Percentiles rank a stretch among this genome's conserved stretches.
Conservation (phyloP, 2,888 invertebrate species). For the Standfussiana lucernea region DNA sequence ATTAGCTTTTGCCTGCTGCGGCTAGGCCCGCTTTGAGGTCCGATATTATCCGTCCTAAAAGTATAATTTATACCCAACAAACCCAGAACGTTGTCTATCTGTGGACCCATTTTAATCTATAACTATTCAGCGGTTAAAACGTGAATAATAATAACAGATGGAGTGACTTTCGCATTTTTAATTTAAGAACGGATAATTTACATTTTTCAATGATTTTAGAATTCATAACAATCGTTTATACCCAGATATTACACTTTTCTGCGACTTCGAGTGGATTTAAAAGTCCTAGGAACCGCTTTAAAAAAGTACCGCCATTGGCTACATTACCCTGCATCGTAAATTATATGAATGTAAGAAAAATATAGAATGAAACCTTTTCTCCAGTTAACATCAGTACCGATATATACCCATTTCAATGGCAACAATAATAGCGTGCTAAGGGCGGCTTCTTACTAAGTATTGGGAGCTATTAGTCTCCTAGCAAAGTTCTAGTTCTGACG, state of each 20-base stretch:
- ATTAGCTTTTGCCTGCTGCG: background rate
- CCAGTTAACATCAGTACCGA: background rate
- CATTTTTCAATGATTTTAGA: background rate
- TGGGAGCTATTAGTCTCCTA: constrained; percentile 23
- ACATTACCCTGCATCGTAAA: background rate
- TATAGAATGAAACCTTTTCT: background rate
- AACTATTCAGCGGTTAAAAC: background rate
- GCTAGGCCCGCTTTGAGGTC: background rate
- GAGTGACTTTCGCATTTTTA: no score
- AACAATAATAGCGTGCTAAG: background rate
- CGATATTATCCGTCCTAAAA: background rate
- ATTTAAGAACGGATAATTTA: background rate
- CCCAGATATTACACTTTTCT: background rate
- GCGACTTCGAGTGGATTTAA: background rate
- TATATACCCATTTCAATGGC: background rate
- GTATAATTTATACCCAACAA: background rate
- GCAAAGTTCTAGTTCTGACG: constrained; percentile 29
- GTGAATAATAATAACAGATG: background rate
- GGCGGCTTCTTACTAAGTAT: constrained; percentile 8
- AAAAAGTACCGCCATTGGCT: background rate
- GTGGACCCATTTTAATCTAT: background rate
- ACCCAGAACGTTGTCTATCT: background rate
- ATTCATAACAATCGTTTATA: background rate
- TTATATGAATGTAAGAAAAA: background rate
- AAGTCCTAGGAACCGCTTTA: background rate